phyloP scores from a whole-genome alignment of 2,888 invertebrate genomes.

The Eristalis intricaria region DNA sequence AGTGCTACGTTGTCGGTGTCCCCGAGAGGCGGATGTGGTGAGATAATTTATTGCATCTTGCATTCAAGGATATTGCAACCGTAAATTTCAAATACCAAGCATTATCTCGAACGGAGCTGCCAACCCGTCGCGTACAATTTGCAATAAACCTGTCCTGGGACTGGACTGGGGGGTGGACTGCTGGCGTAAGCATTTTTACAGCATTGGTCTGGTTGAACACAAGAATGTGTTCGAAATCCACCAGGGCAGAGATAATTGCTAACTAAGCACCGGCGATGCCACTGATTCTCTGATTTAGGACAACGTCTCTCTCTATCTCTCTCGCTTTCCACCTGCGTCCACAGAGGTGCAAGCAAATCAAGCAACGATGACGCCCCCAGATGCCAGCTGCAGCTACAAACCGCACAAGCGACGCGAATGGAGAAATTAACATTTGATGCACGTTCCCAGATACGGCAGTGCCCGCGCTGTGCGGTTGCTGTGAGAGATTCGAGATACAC shows the following conservation, averaged over 20 bases:
- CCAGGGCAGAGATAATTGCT: slow-evolving; percentile 20
- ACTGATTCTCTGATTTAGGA: neutral
- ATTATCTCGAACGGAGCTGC: slow-evolving; percentile 9
- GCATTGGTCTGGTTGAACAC: no score
- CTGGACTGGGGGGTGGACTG: no score
- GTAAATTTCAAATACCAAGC: slow-evolving; percentile 43
- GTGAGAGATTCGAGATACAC: neutral
- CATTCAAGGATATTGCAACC: slow-evolving; percentile 51
- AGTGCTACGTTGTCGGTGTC: neutral
- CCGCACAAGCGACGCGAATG: slow-evolving; percentile 9
- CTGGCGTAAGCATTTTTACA: no score
- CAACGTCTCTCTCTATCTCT: no score
- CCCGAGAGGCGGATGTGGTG: slow-evolving; percentile 6
- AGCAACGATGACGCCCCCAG: slow-evolving; percentile 11
- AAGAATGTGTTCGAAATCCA: neutral
- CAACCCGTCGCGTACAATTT: slow-evolving; percentile 32
- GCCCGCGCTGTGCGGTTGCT: neutral
- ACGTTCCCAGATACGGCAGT: slow-evolving; percentile 15
- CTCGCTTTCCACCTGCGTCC: neutral
- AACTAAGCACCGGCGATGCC: slow-evolving; percentile 27
- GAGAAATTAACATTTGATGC: slow-evolving; percentile 51
- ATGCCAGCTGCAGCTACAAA: slow-evolving; percentile 3
- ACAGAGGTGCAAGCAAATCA: slow-evolving; percentile 33
- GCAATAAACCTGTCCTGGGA: slow-evolving; percentile 39
- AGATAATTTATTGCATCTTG: slow-evolving; percentile 45